Percentiles rank a stretch among this genome's conserved stretches.
phyloP scores from a whole-genome alignment of 2,113 vertebrate genomes.

The Panthera uncia region DNA sequence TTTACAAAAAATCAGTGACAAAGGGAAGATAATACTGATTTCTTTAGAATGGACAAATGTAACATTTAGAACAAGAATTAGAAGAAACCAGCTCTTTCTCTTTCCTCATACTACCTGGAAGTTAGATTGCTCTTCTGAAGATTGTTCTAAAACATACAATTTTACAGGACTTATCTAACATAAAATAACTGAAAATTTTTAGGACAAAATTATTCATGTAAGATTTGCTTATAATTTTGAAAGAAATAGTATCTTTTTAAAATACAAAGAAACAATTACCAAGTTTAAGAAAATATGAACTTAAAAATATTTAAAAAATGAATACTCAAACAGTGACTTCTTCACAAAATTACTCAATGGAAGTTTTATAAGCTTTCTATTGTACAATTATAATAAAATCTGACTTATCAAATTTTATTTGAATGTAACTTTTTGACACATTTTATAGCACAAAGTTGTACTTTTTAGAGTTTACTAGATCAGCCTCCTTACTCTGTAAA shows the following conservation, averaged over 20 bases:
- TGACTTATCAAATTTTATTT: conserved; percentile 6
- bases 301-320: background rate
- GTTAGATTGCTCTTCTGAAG: too few relatives aligned
- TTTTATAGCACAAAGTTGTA: background rate
- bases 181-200: background rate
- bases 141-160: background rate
- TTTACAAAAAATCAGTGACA: background rate
- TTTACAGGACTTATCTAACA: background rate
- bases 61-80: background rate
- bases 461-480: conserved; percentile 23
- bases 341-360: background rate
- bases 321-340: background rate
- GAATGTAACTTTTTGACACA: conserved; percentile 12
- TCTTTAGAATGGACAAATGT: background rate
- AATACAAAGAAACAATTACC: background rate
- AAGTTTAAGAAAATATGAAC: conserved; percentile 28
- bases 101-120: too few relatives aligned
- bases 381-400: conserved; percentile 20
- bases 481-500: background rate
- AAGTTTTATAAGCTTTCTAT: background rate
- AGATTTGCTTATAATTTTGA: conserved; percentile 34
- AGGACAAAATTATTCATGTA: background rate
- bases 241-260: background rate
- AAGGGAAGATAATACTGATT: background rate
- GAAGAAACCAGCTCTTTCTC: too few relatives aligned